phyloP scores from a whole-genome alignment of 2,888 invertebrate species.

The Epistrophe eligans region DNA sequence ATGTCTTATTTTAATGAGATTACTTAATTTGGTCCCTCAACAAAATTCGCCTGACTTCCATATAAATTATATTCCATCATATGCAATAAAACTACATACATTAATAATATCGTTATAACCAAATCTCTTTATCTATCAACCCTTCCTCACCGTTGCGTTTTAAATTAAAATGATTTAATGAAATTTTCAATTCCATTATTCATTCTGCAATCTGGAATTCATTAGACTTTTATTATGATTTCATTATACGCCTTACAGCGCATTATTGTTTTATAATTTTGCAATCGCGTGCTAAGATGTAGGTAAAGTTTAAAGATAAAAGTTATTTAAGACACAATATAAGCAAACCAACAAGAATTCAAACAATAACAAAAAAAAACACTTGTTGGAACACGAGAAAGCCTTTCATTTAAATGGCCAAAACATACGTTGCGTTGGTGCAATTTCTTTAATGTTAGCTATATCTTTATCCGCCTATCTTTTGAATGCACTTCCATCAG shows the following conservation, averaged over 20 bases:
- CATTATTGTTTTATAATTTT: constrained; percentile 29
- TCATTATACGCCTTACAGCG: constrained; percentile 8
- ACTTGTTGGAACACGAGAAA: background rate
- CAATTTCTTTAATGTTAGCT: constrained; percentile 15
- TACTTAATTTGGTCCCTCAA: no score
- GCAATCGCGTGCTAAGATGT: constrained; percentile 11
- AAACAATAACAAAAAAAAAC: constrained; percentile 5
- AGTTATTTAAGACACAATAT: constrained; percentile 1
- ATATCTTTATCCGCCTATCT: constrained; percentile 8
- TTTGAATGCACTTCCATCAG: background rate
- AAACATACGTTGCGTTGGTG: background rate
- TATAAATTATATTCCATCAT: no score
- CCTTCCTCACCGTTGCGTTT: background rate
- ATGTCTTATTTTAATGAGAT: no score
- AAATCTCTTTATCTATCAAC: no score
- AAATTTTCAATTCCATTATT: background rate
- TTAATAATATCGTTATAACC: no score
- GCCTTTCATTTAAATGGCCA: constrained; percentile 34
- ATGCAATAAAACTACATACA: no score
- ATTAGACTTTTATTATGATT: constrained; percentile 12
- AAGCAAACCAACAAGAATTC: background rate
- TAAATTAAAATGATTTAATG: constrained; percentile 9
- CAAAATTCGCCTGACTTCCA: no score
- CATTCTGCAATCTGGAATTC: background rate
- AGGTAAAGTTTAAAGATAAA: constrained; percentile 1